Percentiles rank a stretch among this genome's conserved stretches.
phyloP scores from a whole-genome alignment of 2,113 vertebrate genomes.

The Serilophus lunatus region DNA sequence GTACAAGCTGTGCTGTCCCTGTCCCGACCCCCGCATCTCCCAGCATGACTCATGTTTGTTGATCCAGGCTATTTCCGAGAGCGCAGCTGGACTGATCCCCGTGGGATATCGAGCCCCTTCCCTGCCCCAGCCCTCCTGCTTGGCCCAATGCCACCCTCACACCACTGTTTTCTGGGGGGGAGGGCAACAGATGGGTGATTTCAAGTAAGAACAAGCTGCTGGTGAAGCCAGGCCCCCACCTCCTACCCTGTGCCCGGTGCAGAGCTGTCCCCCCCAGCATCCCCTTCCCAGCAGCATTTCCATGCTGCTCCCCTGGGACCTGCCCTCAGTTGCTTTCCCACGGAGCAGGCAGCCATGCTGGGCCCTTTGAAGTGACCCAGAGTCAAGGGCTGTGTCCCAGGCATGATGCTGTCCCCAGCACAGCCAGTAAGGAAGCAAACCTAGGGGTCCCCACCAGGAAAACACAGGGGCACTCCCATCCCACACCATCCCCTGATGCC shows the following conservation, averaged over 20 bases:
- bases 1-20: slow-evolving; percentile 38
- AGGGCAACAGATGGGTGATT: neutral
- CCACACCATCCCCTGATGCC: rapidly evolving
- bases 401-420: neutral
- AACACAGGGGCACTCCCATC: neutral
- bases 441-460: neutral
- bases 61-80: slow-evolving; percentile 51
- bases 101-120: neutral
- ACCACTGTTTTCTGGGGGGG: neutral
- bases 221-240: neutral
- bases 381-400: neutral
- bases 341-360: neutral
- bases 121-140: neutral
- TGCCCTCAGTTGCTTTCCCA: slow-evolving; percentile 34
- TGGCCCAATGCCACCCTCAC: neutral
- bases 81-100: slow-evolving; percentile 5
- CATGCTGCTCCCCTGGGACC: neutral
- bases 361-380: neutral
- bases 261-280: rapidly evolving
- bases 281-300: neutral
- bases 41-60: slow-evolving; percentile 54
- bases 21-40: neutral
- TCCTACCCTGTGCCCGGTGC: neutral
- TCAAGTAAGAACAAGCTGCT: rapidly evolving
- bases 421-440: neutral